Conservation (phyloP, 2,113 vertebrate genomes). For the Calyptommatus sinebrachiatus region DNA sequence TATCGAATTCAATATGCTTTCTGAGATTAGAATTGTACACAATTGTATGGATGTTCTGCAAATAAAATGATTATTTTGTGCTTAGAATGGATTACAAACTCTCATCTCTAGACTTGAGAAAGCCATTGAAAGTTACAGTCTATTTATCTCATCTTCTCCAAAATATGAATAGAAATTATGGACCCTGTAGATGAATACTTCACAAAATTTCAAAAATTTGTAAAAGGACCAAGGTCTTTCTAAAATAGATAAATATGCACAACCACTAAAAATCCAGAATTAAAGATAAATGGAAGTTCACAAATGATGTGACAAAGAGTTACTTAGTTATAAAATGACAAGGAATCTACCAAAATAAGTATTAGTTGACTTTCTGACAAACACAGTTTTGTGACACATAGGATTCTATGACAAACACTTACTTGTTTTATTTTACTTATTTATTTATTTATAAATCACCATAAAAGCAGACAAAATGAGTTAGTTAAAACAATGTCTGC, state of each 20-base stretch:
- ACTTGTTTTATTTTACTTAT: no score
- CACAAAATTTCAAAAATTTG: background rate
- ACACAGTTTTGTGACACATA: background rate
- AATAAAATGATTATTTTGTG: no score
- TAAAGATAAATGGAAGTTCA: background rate
- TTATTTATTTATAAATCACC: background rate
- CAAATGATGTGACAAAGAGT: background rate
- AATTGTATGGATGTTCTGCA: no score
- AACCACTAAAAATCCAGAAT: background rate
- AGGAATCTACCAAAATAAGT: no score
- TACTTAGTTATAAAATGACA: no score
- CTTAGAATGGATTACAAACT: no score
- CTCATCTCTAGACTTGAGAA: background rate
- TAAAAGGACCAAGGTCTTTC: background rate
- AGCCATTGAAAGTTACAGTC: background rate
- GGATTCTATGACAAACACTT: no score
- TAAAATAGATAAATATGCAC: background rate
- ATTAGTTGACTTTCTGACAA: background rate
- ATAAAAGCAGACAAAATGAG: no score
- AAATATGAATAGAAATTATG: background rate
- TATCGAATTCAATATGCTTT: no score
- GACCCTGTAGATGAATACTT: background rate
- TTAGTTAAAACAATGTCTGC: no score
- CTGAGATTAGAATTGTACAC: no score
- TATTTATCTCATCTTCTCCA: no score